Percentiles rank a stretch among this genome's conserved stretches.
Conservation (phyloP, 92 coral and sea anemone species). For the Porites lobata region DNA sequence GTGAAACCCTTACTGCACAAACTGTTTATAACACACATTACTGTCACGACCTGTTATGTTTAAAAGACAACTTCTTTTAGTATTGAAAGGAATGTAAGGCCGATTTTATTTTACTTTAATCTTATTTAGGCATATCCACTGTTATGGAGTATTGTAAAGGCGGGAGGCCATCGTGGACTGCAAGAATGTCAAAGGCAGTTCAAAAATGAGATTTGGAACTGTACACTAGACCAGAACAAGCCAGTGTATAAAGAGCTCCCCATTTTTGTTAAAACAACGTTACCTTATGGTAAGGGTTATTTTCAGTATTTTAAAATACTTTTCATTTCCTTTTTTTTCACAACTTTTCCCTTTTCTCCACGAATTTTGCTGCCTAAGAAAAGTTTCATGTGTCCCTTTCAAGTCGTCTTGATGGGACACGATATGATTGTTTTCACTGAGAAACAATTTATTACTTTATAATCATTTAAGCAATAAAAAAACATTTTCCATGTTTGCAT, state of each 20-base stretch:
- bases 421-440: no score
- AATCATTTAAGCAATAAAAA: no score
- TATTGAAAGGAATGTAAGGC: background rate
- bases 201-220: slow-evolving; percentile 75
- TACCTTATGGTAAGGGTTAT: slow-evolving; percentile 60
- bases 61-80: no score
- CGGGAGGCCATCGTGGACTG: slow-evolving; percentile 73
- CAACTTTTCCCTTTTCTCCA: background rate
- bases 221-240: slow-evolving; percentile 46
- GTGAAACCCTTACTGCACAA: no score
- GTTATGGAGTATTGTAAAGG: slow-evolving; percentile 51
- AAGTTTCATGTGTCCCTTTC: no score
- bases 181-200: slow-evolving; percentile 72
- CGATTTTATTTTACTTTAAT: no score
- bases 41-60: no score
- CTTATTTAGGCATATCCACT: slow-evolving; percentile 56
- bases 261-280: slow-evolving; percentile 48
- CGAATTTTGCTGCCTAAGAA: background rate
- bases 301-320: background rate
- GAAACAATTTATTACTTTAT: no score
- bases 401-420: no score
- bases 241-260: slow-evolving; percentile 36
- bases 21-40: no score
- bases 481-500: no score
- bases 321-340: background rate